Percentiles rank a stretch among this genome's conserved stretches.
Evolutionary conservation across 2,888 invertebrate genomes (phyloP).

Genomic region (Spicauda simplicius): DNA sequence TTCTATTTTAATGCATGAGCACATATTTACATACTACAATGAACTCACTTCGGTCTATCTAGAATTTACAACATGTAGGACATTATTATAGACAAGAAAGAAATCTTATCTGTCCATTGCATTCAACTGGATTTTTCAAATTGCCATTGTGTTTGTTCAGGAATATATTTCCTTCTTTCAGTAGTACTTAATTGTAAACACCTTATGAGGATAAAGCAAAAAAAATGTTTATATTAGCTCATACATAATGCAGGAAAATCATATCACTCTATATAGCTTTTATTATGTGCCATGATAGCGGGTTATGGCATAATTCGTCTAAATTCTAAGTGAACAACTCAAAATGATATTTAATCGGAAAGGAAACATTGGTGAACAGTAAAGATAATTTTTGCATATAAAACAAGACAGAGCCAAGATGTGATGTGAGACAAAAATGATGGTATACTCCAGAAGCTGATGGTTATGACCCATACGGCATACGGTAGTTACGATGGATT

Average conservation of each 20-base stretch:
- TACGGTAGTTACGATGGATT: slow-evolving; percentile 41
- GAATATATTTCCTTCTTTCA: neutral
- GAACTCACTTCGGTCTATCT: too few relatives aligned
- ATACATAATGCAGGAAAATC: slow-evolving; percentile 15
- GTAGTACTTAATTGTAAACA: neutral
- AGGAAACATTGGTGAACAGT: slow-evolving; percentile 35
- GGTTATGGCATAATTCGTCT: slow-evolving; percentile 11
- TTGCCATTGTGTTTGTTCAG: neutral
- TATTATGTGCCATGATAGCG: neutral
- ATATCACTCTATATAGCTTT: slow-evolving; percentile 11
- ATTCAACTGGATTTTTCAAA: too few relatives aligned
- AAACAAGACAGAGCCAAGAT: slow-evolving; percentile 40
- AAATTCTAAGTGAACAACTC: slow-evolving; percentile 30
- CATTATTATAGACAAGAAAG: too few relatives aligned
- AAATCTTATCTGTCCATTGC: too few relatives aligned
- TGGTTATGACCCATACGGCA: slow-evolving; percentile 56
- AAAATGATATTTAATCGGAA: slow-evolving; percentile 19
- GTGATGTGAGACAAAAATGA: slow-evolving; percentile 41
- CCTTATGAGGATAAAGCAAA: slow-evolving; percentile 19
- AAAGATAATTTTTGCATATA: slow-evolving; percentile 32
- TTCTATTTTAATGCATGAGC: too few relatives aligned
- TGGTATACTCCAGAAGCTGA: slow-evolving; percentile 48
- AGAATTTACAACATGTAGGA: too few relatives aligned
- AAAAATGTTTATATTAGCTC: slow-evolving; percentile 15
- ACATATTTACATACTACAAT: too few relatives aligned